Evolutionary conservation across 2,113 vertebrate genomes (phyloP).

Genomic region (Lota lota): DNA sequence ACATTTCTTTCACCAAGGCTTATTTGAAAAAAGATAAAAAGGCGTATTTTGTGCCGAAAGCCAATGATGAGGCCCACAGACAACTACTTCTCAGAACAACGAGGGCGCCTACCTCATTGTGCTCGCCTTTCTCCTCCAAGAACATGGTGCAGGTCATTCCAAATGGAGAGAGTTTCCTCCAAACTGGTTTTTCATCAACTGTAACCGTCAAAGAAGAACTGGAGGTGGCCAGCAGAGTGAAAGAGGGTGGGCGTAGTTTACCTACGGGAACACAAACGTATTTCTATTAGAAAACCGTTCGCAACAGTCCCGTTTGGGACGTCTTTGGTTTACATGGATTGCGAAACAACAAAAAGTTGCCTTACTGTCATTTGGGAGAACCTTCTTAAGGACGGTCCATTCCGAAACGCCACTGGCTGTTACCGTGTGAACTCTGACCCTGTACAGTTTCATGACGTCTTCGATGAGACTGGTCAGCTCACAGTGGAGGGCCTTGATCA

Average conservation of each 20-base stretch:
- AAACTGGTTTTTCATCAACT: conserved; percentile 53
- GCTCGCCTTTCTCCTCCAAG: conserved; percentile 43
- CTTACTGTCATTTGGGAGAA: conserved; percentile 52
- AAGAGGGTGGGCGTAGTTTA: conserved; percentile 56
- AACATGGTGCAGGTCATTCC: conserved; percentile 55
- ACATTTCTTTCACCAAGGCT: too few relatives aligned
- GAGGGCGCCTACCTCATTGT: conserved; percentile 43
- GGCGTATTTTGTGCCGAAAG: too few relatives aligned
- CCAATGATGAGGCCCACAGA: too few relatives aligned
- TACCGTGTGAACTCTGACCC: conserved; percentile 53
- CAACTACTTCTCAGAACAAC: background rate
- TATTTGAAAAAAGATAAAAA: too few relatives aligned
- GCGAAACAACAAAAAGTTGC: background rate
- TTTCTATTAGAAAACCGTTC: background rate
- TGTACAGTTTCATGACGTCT: background rate
- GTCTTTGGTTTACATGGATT: background rate
- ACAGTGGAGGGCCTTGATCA: conserved; percentile 30
- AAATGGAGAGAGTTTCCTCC: conserved; percentile 45
- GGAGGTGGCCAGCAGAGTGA: conserved; percentile 54
- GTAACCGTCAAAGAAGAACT: conserved; percentile 44
- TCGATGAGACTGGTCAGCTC: conserved; percentile 35
- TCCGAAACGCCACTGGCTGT: rapidly evolving
- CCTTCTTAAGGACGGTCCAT: background rate
- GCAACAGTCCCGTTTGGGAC: background rate
- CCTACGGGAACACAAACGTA: conserved; percentile 39